Conservation (phyloP, 1,140 invertebrate genomes). For the Diachasmimorpha longicaudata region DNA sequence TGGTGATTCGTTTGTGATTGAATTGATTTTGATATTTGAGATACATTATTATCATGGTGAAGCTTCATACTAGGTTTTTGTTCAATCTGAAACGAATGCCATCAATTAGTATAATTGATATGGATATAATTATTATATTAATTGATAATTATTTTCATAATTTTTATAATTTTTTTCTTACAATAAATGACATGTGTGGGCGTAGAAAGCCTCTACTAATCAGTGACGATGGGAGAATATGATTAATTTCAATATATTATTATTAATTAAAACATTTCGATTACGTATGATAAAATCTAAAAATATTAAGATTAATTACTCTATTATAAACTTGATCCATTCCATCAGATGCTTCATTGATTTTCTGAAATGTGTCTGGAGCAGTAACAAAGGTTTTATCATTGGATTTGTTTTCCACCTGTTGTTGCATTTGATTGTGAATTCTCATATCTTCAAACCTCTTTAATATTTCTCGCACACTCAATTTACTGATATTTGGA, state of each 20-base stretch:
- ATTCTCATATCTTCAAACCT: conserved; percentile 76
- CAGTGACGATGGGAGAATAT: neutral
- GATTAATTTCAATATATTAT: no score
- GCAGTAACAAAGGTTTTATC: conserved; percentile 59
- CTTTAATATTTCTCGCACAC: conserved; percentile 79
- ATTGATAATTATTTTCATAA: neutral
- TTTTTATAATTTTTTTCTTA: neutral
- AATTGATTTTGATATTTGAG: conserved; percentile 59
- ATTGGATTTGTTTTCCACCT: conserved; percentile 52
- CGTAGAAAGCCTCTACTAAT: no score
- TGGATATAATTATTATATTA: no score
- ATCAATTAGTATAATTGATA: neutral
- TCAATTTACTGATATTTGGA: conserved; percentile 73
- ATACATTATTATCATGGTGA: conserved; percentile 60
- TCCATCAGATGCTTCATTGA: conserved; percentile 57
- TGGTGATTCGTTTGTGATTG: conserved; percentile 58
- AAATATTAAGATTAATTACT: no score
- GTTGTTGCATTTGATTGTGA: conserved; percentile 41
- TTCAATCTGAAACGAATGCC: conserved; percentile 46
- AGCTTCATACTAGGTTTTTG: conserved; percentile 54
- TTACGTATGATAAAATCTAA: neutral
- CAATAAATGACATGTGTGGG: no score
- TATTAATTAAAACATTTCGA: no score
- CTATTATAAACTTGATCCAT: conserved; percentile 50
- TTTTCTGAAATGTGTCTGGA: conserved; percentile 59